phyloP scores from a whole-genome alignment of 2,888 invertebrate genomes.

The Nasonovia ribisnigri region DNA sequence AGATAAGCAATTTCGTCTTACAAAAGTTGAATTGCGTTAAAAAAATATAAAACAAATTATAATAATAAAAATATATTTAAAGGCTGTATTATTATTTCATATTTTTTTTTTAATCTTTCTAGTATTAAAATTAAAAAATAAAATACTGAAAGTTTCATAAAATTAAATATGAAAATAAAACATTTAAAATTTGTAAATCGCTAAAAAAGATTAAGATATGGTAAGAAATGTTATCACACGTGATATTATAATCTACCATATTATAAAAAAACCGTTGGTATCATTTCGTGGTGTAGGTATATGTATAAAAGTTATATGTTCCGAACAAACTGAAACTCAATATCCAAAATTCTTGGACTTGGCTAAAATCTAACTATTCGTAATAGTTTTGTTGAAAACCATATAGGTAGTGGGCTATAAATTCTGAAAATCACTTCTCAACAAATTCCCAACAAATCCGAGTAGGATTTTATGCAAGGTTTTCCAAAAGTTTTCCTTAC shows the following conservation, averaged over 20 bases:
- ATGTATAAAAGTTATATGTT: background rate
- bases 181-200: background rate
- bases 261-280: background rate
- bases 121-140: background rate
- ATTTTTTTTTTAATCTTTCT: background rate
- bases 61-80: background rate
- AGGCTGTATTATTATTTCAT: background rate
- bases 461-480: background rate
- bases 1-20: background rate
- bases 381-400: background rate
- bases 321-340: background rate
- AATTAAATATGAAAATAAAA: background rate
- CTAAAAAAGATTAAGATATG: background rate
- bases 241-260: background rate
- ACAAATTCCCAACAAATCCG: background rate
- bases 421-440: background rate
- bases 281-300: background rate
- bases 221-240: background rate
- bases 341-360: background rate
- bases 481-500: background rate
- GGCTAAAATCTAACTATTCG: background rate
- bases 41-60: background rate
- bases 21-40: background rate
- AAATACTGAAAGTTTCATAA: background rate
- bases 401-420: background rate